Conservation (phyloP, 1,140 invertebrate species). For the Pachypeltis micranthus region DNA sequence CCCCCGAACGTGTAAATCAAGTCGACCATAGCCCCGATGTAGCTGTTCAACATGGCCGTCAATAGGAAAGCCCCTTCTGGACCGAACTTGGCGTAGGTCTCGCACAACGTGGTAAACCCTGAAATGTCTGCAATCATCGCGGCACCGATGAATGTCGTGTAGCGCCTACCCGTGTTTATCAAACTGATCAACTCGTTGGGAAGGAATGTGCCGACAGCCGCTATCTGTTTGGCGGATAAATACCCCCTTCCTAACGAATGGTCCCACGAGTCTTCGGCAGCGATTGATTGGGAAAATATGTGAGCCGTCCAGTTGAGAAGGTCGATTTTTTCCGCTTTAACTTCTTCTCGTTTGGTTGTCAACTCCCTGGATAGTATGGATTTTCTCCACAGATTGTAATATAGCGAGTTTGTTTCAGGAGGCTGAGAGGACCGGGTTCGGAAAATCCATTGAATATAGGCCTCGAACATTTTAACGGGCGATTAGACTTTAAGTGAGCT, state of each 20-base stretch:
- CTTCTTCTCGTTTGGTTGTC: background rate
- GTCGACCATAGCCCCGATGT: slow-evolving; percentile 52
- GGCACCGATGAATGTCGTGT: slow-evolving; percentile 10
- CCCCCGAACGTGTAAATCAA: slow-evolving; percentile 48
- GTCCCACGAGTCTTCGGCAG: slow-evolving; percentile 10
- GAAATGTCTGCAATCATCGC: slow-evolving; percentile 10
- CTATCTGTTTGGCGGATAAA: slow-evolving; percentile 5
- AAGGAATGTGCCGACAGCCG: slow-evolving; percentile 1
- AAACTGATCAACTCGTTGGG: slow-evolving; percentile 4
- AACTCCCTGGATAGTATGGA: background rate
- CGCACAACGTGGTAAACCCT: slow-evolving; percentile 51
- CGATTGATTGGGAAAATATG: slow-evolving; percentile 10
- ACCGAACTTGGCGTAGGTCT: slow-evolving; percentile 45
- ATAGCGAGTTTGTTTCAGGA: background rate
- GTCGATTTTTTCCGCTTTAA: slow-evolving; percentile 4
- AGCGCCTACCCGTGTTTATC: slow-evolving; percentile 1
- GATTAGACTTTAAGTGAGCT: too few relatives aligned
- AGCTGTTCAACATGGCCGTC: slow-evolving; percentile 48
- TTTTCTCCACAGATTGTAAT: background rate
- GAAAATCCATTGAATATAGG: background rate
- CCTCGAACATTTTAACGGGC: slow-evolving; percentile 10
- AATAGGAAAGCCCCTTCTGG: slow-evolving; percentile 48
- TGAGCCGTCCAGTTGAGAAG: slow-evolving; percentile 10
- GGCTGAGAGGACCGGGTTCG: background rate
- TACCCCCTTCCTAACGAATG: slow-evolving; percentile 3